Conservation (phyloP, 1,140 invertebrate species). For the Asbolus verrucosus region DNA sequence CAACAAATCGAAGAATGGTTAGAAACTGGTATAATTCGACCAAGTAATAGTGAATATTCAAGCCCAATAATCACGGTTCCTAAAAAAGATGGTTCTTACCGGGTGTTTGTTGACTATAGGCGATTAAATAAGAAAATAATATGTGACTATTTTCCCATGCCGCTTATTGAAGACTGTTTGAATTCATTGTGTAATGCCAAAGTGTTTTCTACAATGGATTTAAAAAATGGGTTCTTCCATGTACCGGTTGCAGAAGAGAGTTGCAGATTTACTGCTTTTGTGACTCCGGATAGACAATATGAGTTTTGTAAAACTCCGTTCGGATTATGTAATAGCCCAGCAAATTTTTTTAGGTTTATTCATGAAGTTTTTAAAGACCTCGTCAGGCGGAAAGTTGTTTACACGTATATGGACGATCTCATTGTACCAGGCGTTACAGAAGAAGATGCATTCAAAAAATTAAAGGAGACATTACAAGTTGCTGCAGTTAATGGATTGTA, state of each 20-base stretch:
- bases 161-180: constrained; percentile 55
- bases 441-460: no score
- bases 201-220: constrained; percentile 57
- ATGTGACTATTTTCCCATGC: constrained; percentile 59
- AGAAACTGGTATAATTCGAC: constrained; percentile 51
- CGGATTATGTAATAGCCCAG: constrained; percentile 52
- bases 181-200: constrained; percentile 49
- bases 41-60: constrained; percentile 64
- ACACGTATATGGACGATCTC: no score
- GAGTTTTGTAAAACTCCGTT: constrained; percentile 57
- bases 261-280: constrained; percentile 56
- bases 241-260: constrained; percentile 54
- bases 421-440: no score
- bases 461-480: no score
- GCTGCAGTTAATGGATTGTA: no score
- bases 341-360: no score
- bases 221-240: constrained; percentile 63
- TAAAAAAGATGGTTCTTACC: constrained; percentile 63
- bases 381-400: no score
- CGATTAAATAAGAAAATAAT: constrained; percentile 63
- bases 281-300: constrained; percentile 55
- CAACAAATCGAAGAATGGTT: constrained; percentile 47
- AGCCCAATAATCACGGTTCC: constrained; percentile 65
- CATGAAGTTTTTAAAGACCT: no score
- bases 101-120: constrained; percentile 69